Evolutionary conservation across 1,140 invertebrate genomes (phyloP).

Genomic region (Drosophila repleta): DNA sequence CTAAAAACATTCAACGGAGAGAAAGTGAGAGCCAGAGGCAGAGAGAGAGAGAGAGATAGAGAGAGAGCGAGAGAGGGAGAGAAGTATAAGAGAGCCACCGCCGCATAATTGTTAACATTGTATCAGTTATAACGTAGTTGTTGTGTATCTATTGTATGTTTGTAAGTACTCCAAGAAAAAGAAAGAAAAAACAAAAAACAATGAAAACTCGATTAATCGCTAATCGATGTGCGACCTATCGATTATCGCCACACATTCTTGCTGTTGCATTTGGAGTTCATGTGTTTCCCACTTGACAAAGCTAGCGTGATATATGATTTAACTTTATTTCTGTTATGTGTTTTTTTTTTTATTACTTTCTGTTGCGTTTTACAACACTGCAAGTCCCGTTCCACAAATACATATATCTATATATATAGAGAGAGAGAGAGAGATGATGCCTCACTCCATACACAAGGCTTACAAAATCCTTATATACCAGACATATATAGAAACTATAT

Average conservation of each 20-base stretch:
- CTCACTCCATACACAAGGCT: slow-evolving; percentile 37
- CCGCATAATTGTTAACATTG: slow-evolving; percentile 81
- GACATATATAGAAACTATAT: slow-evolving; percentile 50
- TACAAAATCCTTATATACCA: slow-evolving; percentile 47
- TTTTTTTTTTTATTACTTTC: background rate
- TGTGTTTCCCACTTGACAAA: slow-evolving; percentile 46
- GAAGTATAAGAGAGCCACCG: slow-evolving; percentile 49
- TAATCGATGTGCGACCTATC: slow-evolving; percentile 2
- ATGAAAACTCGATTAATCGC: slow-evolving; percentile 34
- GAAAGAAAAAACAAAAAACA: background rate
- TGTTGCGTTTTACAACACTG: slow-evolving; percentile 17
- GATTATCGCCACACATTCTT: slow-evolving; percentile 52
- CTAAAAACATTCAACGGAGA: slow-evolving; percentile 17
- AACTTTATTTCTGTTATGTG: background rate
- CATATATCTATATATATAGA: slow-evolving; percentile 2
- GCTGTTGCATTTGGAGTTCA: slow-evolving; percentile 63
- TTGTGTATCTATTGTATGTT: slow-evolving; percentile 76
- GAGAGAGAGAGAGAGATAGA: too few relatives aligned
- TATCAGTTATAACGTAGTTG: slow-evolving; percentile 82
- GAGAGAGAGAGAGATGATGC: background rate
- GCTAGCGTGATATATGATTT: slow-evolving; percentile 65
- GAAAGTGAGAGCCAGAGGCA: too few relatives aligned
- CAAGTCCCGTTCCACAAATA: background rate
- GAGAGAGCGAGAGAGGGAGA: slow-evolving; percentile 3
- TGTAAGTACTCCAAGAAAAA: slow-evolving; percentile 65